These are phyloP conservation scores for Rhagologus leucostigma DNA, from an alignment of 2,113 vertebrate genomes.

Conservation along the genomic window DNA sequence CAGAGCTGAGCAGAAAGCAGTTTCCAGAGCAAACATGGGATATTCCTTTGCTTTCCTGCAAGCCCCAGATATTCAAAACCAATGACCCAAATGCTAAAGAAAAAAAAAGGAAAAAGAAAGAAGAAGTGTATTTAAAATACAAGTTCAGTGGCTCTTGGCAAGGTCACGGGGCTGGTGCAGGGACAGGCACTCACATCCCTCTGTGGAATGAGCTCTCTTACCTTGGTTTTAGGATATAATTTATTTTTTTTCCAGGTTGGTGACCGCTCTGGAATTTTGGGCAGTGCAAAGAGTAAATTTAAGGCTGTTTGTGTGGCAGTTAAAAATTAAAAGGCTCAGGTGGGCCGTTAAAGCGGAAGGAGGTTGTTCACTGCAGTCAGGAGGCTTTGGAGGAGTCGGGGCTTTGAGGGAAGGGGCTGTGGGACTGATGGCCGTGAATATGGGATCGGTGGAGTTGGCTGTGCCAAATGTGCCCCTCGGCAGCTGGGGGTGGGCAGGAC, in stretches of 20 bases:
- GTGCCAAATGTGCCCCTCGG: not conserved
- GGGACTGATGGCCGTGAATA: accelerated
- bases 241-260: not conserved
- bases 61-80: not conserved
- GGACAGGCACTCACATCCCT: not conserved
- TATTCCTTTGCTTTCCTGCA: not conserved
- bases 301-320: not conserved
- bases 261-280: slow-evolving; percentile 15
- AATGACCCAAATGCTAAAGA: not conserved
- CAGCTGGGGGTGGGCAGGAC: not conserved
- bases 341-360: not conserved
- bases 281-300: not conserved
- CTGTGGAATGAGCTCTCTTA: not conserved
- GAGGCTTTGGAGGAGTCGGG: not conserved
- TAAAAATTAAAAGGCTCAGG: slow-evolving; percentile 27
- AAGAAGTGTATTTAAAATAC: not conserved
- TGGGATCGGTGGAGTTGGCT: accelerated
- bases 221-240: not conserved
- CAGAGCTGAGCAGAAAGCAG: not conserved
- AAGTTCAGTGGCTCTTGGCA: not conserved
- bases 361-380: not conserved
- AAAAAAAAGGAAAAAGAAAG: not conserved
- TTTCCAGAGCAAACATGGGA: not conserved
- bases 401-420: not conserved
- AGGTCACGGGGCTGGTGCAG: not conserved